phyloP scores from a whole-genome alignment of 2,113 vertebrate genomes.

The Xyliphius kryptos region DNA sequence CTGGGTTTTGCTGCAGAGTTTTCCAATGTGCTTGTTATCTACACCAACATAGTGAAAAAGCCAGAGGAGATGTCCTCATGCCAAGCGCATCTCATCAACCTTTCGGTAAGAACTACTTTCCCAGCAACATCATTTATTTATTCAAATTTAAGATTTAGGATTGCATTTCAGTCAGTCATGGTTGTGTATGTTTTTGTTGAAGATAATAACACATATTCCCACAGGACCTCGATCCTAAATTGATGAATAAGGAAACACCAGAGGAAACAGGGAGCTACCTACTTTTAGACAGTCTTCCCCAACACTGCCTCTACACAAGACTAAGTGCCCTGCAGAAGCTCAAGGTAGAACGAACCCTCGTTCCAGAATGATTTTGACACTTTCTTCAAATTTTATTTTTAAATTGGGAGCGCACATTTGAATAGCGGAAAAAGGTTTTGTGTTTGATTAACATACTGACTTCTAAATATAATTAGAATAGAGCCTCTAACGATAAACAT shows the following conservation, averaged over 20 bases:
- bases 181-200: too few species aligned
- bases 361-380: too few species aligned
- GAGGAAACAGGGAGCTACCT: slow-evolving; percentile 92
- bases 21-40: slow-evolving; percentile 92
- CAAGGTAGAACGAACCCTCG: slow-evolving; percentile 59
- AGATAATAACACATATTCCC: too few species aligned
- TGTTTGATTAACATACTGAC: too few species aligned
- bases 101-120: slow-evolving; percentile 66
- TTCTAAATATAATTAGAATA: too few species aligned
- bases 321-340: slow-evolving; percentile 88
- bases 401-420: neutral
- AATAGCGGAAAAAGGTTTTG: too few species aligned
- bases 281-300: slow-evolving; percentile 83
- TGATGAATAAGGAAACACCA: slow-evolving; percentile 85
- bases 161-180: too few species aligned
- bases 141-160: too few species aligned
- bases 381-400: neutral
- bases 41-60: slow-evolving; percentile 77
- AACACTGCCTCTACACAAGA: slow-evolving; percentile 90
- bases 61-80: slow-evolving; percentile 76
- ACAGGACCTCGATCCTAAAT: slow-evolving; percentile 88
- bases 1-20: slow-evolving; percentile 93
- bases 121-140: too few species aligned
- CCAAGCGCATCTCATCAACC: slow-evolving; percentile 82
- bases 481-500: too few species aligned